phyloP scores from a whole-genome alignment of 2,113 vertebrate genomes.

The Cyphomyrus plagiostoma region DNA sequence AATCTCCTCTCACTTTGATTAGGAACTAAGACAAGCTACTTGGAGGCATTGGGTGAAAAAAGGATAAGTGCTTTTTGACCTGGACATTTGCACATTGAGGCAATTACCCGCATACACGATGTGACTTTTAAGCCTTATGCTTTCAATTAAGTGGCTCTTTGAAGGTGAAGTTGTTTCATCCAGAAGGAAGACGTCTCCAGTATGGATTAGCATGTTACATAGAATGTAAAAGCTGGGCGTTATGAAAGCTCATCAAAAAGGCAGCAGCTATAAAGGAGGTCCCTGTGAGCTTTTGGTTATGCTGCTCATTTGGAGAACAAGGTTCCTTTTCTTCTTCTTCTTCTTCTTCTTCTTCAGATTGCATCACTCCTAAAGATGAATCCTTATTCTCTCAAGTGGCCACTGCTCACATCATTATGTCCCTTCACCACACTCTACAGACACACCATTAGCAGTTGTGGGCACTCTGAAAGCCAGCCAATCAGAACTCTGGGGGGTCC shows the following conservation, averaged over 20 bases:
- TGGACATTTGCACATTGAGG: background rate
- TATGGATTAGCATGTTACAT: background rate
- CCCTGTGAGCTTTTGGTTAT: constrained; percentile 5
- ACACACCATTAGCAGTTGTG: background rate
- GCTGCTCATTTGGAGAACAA: background rate
- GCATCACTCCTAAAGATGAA: background rate
- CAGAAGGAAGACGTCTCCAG: background rate
- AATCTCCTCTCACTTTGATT: constrained; percentile 2
- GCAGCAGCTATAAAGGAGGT: background rate
- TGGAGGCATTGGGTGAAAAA: background rate
- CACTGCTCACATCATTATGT: background rate
- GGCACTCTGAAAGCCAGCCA: background rate
- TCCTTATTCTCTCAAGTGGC: background rate
- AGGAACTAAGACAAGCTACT: background rate
- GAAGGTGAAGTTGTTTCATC: background rate
- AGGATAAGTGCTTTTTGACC: background rate
- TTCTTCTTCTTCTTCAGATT: background rate
- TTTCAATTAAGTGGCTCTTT: background rate
- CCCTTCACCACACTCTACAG: background rate
- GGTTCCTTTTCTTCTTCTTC: background rate
- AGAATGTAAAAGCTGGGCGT: background rate
- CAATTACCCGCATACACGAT: background rate
- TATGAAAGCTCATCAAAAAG: background rate
- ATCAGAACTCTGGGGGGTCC: background rate
- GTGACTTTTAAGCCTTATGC: background rate